Evolutionary conservation across 2,888 invertebrate genomes (phyloP).

Genomic region (Nephrotoma flavescens): DNA sequence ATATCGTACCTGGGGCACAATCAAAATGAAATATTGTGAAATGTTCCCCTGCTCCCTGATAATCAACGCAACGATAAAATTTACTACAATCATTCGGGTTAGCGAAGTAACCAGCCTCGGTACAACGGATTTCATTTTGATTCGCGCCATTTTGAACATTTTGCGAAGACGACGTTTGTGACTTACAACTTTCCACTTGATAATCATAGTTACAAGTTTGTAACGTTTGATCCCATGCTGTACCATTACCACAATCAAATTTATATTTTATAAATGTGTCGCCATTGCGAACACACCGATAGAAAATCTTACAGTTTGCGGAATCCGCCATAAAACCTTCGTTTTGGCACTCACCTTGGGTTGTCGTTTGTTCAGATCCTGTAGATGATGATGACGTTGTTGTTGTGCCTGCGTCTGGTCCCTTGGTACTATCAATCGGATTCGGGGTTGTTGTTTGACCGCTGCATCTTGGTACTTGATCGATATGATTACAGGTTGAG

Average conservation of each 20-base stretch:
- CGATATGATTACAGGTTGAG: slow-evolving; percentile 35
- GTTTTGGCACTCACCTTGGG: slow-evolving; percentile 18
- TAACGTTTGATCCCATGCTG: slow-evolving; percentile 41
- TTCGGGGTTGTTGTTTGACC: background rate
- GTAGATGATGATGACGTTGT: background rate
- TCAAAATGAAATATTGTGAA: slow-evolving; percentile 50
- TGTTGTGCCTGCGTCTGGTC: slow-evolving; percentile 24
- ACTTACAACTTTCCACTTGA: slow-evolving; percentile 23
- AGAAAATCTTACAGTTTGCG: slow-evolving; percentile 40
- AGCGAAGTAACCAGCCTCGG: slow-evolving; percentile 30
- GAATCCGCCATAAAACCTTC: slow-evolving; percentile 34
- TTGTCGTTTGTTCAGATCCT: slow-evolving; percentile 4
- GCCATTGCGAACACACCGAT: slow-evolving; percentile 36
- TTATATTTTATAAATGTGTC: slow-evolving; percentile 33
- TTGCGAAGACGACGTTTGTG: background rate
- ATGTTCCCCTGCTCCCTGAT: slow-evolving; percentile 36
- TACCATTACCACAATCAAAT: slow-evolving; percentile 39
- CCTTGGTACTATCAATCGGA: slow-evolving; percentile 14
- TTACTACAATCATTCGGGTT: slow-evolving; percentile 37
- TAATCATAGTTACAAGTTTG: slow-evolving; percentile 36
- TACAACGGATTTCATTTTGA: slow-evolving; percentile 21
- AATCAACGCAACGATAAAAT: slow-evolving; percentile 40
- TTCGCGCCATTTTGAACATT: background rate
- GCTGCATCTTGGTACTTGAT: slow-evolving; percentile 18
- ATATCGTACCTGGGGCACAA: slow-evolving; percentile 55